Base-by-base conservation (phyloP, 2,888 invertebrate species). In the Argyra leucocephala region DNA sequence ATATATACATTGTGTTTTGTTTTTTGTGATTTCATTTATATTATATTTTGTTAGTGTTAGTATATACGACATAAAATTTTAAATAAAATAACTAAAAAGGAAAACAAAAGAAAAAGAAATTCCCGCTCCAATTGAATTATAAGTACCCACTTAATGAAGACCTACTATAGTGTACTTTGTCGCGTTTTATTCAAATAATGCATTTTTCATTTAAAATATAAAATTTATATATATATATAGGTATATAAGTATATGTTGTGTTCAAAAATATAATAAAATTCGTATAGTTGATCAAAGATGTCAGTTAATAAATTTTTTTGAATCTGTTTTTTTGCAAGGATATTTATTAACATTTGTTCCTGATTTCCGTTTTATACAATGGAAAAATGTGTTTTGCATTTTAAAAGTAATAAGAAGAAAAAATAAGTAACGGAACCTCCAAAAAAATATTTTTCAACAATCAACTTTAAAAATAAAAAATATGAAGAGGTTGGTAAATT, bases 141-240 rank as follows among this genome's bases (percentile, higher is more conserved):
- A 61, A 61, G 61, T 26, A 31, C 10, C 48, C 61, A 26, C 61
- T 61, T 61, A 21, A 61, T 26, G 61, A 61, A 61, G 24, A 61
- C 61, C 61, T 61, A 61, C 61, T 61, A 26, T 61, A 61, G 61
- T 61, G 61, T 61, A 61, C 61, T 61, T 26, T 61, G 18, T 31
- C 61, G 61, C 61, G 61, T 26, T 61, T 61, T 21, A 61, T 48
- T 48, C 48, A 48, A 48, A 48, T 48, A 48, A 48, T n/a, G n/a
- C n/a, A n/a, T 48, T 48, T 48, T 48, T 48, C 48, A 48, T 48
- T 48, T 48, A 1, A 12, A 37, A 37, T 10, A 37, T 37, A 37
- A 37, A 15, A n/a, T n/a, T n/a, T n/a, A n/a, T n/a, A n/a, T n/a
- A n/a, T n/a, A n/a, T n/a, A n/a, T n/a, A n/a, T n/a, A n/a, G n/a